Evolutionary conservation across 1,140 invertebrate genomes (phyloP).

Genomic region (Aphidius gifuensis): DNA sequence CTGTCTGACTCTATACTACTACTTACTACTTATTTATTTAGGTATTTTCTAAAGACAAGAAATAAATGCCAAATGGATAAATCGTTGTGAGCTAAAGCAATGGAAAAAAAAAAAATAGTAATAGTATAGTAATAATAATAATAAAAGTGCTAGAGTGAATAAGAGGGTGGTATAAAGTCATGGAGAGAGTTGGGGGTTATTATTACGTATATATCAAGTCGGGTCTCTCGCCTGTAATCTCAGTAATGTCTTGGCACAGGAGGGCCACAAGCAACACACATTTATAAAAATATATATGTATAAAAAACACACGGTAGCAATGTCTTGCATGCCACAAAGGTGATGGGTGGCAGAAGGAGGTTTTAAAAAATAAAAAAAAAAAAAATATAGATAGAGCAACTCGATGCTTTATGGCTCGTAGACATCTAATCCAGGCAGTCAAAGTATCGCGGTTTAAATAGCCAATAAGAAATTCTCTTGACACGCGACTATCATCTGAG

Average conservation of each 20-base stretch:
- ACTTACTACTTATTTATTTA: too few relatives aligned
- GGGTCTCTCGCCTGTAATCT: constrained; percentile 37
- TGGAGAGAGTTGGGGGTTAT: constrained; percentile 18
- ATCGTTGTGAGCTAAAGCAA: background rate
- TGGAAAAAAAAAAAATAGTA: background rate
- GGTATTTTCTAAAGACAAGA: too few relatives aligned
- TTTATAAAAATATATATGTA: background rate
- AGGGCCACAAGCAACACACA: constrained; percentile 26
- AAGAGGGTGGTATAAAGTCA: constrained; percentile 2
- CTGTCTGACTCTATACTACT: too few relatives aligned
- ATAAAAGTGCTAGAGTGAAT: background rate
- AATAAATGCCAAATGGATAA: too few relatives aligned
- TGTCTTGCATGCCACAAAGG: constrained; percentile 9
- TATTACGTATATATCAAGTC: constrained; percentile 29
- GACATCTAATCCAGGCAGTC: constrained; percentile 39
- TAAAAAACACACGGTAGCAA: constrained; percentile 22
- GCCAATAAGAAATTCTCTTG: constrained; percentile 37
- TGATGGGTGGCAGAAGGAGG: background rate
- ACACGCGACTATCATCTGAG: constrained; percentile 35
- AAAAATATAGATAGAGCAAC: constrained; percentile 1
- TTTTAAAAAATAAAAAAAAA: background rate
- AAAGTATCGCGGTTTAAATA: constrained; percentile 39
- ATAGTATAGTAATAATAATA: background rate
- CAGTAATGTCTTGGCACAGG: constrained; percentile 37
- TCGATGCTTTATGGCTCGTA: constrained; percentile 38